Evolutionary conservation across 2,888 invertebrate species (phyloP).

Genomic region (Hyles lineata): DNA sequence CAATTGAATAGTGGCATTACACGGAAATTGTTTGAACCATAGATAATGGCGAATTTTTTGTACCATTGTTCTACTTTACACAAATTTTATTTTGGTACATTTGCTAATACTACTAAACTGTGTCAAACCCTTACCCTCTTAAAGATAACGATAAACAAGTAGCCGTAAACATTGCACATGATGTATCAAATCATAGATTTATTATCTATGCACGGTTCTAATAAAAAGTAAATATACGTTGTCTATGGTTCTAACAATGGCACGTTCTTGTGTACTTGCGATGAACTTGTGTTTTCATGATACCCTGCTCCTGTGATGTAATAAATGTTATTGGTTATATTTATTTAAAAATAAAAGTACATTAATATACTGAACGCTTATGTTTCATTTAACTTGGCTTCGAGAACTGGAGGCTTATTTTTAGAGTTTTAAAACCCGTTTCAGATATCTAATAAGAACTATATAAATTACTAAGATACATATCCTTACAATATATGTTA

Average conservation of each 20-base stretch:
- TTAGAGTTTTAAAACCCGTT: too few relatives aligned
- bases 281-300: conserved; percentile 79
- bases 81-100: neutral
- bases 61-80: neutral
- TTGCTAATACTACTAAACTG: neutral
- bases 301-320: conserved; percentile 85
- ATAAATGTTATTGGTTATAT: conserved; percentile 85
- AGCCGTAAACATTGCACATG: neutral
- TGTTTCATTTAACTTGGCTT: conserved; percentile 38
- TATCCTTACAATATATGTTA: too few relatives aligned
- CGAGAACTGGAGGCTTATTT: neutral
- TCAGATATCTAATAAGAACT: too few relatives aligned
- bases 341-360: conserved; percentile 84
- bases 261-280: conserved; percentile 62
- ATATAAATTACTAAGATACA: too few relatives aligned
- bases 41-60: conserved; percentile 33
- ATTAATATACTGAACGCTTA: conserved; percentile 72
- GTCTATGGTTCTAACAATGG: conserved; percentile 53
- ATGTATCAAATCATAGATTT: conserved; percentile 1
- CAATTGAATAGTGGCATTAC: conserved; percentile 71
- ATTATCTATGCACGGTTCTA: neutral
- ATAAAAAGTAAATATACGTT: conserved; percentile 36
- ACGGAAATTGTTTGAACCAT: conserved; percentile 50
- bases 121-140: neutral
- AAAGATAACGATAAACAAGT: neutral